Evolutionary conservation across 2,797 vertebrate genomes (phyloP).

Genomic region (Sebastes taczanowskii): DNA sequence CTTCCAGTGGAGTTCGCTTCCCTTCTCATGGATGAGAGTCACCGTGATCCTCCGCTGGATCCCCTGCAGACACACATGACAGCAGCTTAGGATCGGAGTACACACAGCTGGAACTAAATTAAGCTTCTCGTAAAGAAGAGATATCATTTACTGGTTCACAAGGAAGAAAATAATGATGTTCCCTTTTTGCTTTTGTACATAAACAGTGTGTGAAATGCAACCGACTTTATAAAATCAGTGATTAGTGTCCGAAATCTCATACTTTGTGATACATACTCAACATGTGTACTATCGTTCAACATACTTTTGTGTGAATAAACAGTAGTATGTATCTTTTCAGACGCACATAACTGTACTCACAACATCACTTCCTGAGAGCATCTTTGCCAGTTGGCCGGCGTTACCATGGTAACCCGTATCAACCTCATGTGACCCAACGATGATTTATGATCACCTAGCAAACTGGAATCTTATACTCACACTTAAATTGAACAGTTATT

Average conservation of each 20-base stretch:
- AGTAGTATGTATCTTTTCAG: too few species aligned
- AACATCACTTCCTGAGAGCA: too few species aligned
- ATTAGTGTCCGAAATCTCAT: not conserved
- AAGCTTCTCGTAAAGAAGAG: not conserved
- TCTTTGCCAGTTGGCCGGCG: too few species aligned
- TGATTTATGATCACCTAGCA: too few species aligned
- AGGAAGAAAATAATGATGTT: not conserved
- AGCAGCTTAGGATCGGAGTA: slow-evolving; percentile 16
- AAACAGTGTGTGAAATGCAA: not conserved
- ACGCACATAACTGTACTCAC: too few species aligned
- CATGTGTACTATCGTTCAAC: too few species aligned
- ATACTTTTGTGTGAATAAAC: too few species aligned
- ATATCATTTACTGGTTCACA: not conserved
- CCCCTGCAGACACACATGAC: slow-evolving; percentile 81
- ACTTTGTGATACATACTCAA: too few species aligned
- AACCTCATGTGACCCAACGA: too few species aligned
- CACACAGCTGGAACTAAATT: not conserved
- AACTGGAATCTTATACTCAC: too few species aligned
- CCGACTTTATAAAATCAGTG: not conserved
- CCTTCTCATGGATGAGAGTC: slow-evolving; percentile 97
- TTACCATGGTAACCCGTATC: too few species aligned
- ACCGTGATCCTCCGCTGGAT: slow-evolving; percentile 97
- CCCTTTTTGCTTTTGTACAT: not conserved
- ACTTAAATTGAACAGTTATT: too few species aligned
- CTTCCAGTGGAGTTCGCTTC: slow-evolving; percentile 97